Evolutionary conservation across 2,113 vertebrate species (phyloP), one percentile per base, ranked within the genome.

Genomic region (Pica pica): DNA sequence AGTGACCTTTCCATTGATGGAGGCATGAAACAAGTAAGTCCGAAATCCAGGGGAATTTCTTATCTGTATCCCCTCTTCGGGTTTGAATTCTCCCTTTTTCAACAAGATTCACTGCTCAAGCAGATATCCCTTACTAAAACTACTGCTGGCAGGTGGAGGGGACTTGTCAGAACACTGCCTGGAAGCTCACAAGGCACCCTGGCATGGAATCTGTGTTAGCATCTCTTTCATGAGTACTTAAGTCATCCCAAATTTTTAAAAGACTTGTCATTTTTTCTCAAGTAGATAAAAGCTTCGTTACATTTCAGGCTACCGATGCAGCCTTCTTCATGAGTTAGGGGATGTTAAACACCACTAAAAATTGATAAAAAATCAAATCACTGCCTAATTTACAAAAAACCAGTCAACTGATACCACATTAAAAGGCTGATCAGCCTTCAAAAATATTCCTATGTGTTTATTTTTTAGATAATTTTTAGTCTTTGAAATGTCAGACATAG

Each of bases 391-490:
- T 97, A 97, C 89, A 96, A 95, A 95, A 84, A 96, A 95, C 50
- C 46, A 93, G 92, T 95, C 96, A 98, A 95, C 83, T 95, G 97
- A 93, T 94, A 95, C 64, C 49, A 85, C 92, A 94, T 93, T 97
- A 98, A 96, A 98, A 90, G 96, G 92, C 97, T 97, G 94, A 98
- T 98, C 96, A 97, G 87, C 96, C 95, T 94, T 97, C 97, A 97
- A 94, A 97, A 97, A 97, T 96, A 97, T 84, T 96, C 89, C 78
- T 94, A 94, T 63, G 56, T 96, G 92, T 97, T 97, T 97, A 95
- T 96, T 97, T 98, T 97, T 95, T 88, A 96, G 92, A 97, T 96
- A 91, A 94, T 64, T 93, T 97, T 92, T 86, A 96, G 93, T 96
- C 97, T 98, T 97, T 97, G 97, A 97, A 97, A 98, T 98, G 97